A percentile compares a stretch with the other conserved stretches of the same genome.
Conservation (phyloP, 2,113 vertebrate genomes). For the Geococcyx californianus region DNA sequence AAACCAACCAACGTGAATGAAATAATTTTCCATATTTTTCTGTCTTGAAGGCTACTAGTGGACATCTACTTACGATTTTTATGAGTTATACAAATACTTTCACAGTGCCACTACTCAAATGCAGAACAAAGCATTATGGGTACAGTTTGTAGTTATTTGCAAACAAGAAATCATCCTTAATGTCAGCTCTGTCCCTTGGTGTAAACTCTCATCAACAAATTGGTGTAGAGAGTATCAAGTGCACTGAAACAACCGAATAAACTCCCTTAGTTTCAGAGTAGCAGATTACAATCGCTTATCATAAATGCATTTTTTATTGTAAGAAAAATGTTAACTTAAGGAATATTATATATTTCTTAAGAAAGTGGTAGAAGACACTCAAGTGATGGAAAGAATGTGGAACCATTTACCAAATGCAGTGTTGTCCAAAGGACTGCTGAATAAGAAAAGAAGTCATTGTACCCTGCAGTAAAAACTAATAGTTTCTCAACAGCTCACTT, state of each 20-base stretch:
- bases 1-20: not conserved
- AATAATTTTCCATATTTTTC: not conserved
- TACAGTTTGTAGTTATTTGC: not conserved
- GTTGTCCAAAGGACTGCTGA: not conserved
- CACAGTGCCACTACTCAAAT: not conserved
- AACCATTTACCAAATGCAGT: not conserved
- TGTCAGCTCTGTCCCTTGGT: not conserved
- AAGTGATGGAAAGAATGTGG: not conserved
- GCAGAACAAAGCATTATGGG: not conserved
- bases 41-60: not conserved
- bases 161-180: not conserved
- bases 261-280: not conserved
- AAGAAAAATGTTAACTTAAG: not conserved
- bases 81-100: not conserved
- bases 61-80: not conserved
- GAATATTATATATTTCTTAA: not conserved
- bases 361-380: not conserved
- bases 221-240: not conserved
- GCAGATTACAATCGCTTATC: not conserved
- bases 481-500: not conserved
- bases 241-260: not conserved
- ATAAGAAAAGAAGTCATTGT: not conserved
- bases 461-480: accelerated
- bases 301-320: not conserved
- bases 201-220: not conserved